Percentiles rank a stretch among this genome's conserved stretches.
These are phyloP conservation scores for Mechanitis messenoides DNA, from an alignment of 2,888 invertebrate species.

Conservation along the genomic window DNA sequence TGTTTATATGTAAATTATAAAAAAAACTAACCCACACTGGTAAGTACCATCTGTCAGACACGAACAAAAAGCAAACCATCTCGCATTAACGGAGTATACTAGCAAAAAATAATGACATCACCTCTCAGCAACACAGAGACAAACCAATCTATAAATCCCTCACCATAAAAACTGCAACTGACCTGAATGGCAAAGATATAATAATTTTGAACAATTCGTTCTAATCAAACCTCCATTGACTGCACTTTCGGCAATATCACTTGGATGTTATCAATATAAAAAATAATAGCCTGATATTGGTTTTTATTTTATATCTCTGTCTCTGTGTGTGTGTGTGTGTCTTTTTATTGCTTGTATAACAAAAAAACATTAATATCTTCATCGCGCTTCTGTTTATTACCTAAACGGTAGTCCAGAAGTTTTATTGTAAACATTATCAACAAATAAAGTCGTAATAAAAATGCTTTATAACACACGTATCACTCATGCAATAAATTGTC, in stretches of 20 bases:
- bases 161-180: too few relatives aligned
- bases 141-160: too few relatives aligned
- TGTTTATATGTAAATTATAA: slow-evolving; percentile 42
- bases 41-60: slow-evolving; percentile 51
- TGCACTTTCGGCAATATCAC: too few relatives aligned
- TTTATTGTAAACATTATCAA: slow-evolving; percentile 6
- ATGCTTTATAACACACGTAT: slow-evolving; percentile 7
- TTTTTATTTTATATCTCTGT: background rate
- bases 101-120: slow-evolving; percentile 68
- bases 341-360: background rate
- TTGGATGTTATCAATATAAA: too few relatives aligned
- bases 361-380: background rate
- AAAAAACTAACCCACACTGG: slow-evolving; percentile 46
- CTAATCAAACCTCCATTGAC: too few relatives aligned
- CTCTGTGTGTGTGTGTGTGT: background rate
- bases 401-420: background rate
- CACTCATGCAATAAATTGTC: slow-evolving; percentile 20
- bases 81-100: slow-evolving; percentile 50
- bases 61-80: slow-evolving; percentile 64
- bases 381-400: slow-evolving; percentile 2
- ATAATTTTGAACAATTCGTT: too few relatives aligned
- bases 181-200: too few relatives aligned
- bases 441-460: background rate
- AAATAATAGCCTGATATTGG: background rate
- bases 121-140: slow-evolving; percentile 30